Percentiles rank a stretch among this genome's conserved stretches.
phyloP scores from a whole-genome alignment of 2,888 invertebrate species.

The Drosophila kambysellisi region DNA sequence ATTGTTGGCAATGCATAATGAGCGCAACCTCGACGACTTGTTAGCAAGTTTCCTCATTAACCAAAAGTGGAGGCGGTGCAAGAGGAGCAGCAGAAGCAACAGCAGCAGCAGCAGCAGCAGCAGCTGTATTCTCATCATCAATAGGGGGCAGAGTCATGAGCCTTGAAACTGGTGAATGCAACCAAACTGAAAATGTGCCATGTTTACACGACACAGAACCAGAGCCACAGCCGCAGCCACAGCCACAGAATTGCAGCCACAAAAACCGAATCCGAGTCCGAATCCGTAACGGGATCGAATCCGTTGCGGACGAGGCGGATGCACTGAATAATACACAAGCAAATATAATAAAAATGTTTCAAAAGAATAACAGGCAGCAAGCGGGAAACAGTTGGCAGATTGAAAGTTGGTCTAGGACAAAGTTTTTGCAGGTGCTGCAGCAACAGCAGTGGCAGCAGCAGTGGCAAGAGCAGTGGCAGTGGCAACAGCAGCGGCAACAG shows the following conservation, averaged over 20 bases:
- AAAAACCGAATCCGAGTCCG: conserved; percentile 14
- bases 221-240: not conserved
- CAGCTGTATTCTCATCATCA: conserved; percentile 51
- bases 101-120: not conserved
- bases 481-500: not conserved
- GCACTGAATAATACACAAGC: conserved; percentile 51
- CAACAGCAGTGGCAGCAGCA: conserved; percentile 9
- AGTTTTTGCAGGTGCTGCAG: conserved; percentile 48
- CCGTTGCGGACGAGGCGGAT: conserved; percentile 18
- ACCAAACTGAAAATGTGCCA: conserved; percentile 41
- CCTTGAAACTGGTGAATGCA: conserved; percentile 47
- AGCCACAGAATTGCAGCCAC: conserved; percentile 4
- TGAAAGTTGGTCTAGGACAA: conserved; percentile 82
- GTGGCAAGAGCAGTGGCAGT: no score
- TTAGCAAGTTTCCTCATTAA: conserved; percentile 57
- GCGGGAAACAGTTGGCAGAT: conserved; percentile 20
- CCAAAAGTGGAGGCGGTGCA: not conserved
- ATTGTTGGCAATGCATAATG: conserved; percentile 63
- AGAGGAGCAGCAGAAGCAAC: not conserved
- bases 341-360: conserved; percentile 65
- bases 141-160: conserved; percentile 29
- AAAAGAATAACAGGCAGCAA: conserved; percentile 46
- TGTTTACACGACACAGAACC: conserved; percentile 45
- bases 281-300: conserved; percentile 52
- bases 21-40: conserved; percentile 48